Evolutionary conservation across 2,113 vertebrate species (phyloP).

Genomic region (Antennarius striatus): DNA sequence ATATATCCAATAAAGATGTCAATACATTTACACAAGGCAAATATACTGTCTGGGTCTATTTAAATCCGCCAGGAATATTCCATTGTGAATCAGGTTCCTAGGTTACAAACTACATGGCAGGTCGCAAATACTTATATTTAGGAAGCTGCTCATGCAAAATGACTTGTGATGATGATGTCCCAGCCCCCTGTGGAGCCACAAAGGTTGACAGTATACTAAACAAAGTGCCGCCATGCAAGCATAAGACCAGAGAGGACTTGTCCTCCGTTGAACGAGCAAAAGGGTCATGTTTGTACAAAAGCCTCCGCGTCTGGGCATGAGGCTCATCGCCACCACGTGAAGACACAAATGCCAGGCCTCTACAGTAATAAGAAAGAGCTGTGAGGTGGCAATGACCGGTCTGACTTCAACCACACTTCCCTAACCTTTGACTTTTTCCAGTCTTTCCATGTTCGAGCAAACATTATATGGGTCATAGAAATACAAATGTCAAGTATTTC

Average conservation of each 20-base stretch:
- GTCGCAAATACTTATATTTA: constrained; percentile 11
- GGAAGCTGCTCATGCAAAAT: not conserved
- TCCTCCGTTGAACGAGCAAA: constrained; percentile 35
- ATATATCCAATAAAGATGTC: not conserved
- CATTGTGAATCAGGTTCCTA: not conserved
- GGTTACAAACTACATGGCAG: not conserved
- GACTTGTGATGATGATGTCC: constrained; percentile 18
- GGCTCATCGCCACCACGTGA: constrained; percentile 13
- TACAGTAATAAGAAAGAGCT: constrained; percentile 39
- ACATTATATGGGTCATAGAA: constrained; percentile 45
- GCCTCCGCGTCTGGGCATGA: not conserved
- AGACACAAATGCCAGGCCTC: constrained; percentile 50
- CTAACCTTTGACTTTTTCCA: constrained; percentile 50
- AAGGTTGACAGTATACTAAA: constrained; percentile 27
- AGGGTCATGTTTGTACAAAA: constrained; percentile 38
- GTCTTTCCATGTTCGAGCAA: constrained; percentile 42
- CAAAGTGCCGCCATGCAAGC: constrained; percentile 28
- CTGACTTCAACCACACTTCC: constrained; percentile 23
- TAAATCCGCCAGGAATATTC: not conserved
- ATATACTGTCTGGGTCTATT: too few species aligned
- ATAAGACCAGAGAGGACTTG: constrained; percentile 10
- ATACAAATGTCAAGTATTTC: constrained; percentile 59
- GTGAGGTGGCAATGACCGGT: constrained; percentile 28
- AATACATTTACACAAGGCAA: too few species aligned
- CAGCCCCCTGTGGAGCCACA: constrained; percentile 24